These are phyloP conservation scores for Choloepus hoffmanni DNA, from an alignment of 2,113 vertebrate genomes.

Conservation along the genomic window DNA sequence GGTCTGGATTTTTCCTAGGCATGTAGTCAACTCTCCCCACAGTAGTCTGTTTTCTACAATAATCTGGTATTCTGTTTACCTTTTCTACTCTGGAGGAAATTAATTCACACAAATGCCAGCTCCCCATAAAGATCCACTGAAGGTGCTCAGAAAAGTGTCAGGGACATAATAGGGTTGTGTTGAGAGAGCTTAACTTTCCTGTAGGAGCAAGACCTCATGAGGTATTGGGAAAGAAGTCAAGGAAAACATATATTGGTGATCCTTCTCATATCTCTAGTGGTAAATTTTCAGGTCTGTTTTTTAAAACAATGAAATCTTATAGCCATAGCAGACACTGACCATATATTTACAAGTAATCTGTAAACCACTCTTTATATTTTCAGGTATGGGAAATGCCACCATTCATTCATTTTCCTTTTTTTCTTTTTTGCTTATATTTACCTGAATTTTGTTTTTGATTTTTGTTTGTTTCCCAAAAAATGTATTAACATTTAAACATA, in stretches of 20 bases:
- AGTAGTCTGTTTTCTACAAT: slow-evolving; percentile 60
- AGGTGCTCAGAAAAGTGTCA: background rate
- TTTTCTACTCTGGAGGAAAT: slow-evolving; percentile 72
- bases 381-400: background rate
- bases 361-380: background rate
- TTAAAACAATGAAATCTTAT: background rate
- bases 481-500: no score
- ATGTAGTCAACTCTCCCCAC: slow-evolving; percentile 45
- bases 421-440: no score
- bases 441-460: slow-evolving; percentile 9
- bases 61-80: slow-evolving; percentile 58
- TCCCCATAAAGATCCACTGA: slow-evolving; percentile 58
- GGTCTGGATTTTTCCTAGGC: slow-evolving; percentile 51
- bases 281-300: background rate
- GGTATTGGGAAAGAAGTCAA: background rate
- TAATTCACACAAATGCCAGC: slow-evolving; percentile 72
- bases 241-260: background rate
- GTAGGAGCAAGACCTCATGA: background rate
- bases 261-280: background rate
- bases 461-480: background rate
- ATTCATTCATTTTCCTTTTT: background rate
- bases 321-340: background rate
- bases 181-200: slow-evolving; percentile 61
- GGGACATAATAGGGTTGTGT: background rate
- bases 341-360: background rate